phyloP scores from a whole-genome alignment of 2,888 invertebrate genomes.

The Herminia tarsipennalis region DNA sequence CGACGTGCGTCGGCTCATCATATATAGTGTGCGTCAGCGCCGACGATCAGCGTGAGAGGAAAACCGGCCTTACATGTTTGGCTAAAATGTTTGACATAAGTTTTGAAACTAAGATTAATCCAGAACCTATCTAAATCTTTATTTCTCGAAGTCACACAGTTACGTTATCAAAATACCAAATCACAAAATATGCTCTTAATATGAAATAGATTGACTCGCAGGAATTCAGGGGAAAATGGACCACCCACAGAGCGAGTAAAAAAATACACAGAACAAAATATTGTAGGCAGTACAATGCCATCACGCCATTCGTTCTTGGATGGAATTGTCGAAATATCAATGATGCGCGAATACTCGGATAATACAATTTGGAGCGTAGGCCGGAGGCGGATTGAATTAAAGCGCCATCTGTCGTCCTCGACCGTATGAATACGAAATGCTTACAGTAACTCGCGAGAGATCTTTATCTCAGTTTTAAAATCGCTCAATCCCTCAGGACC shows the following conservation, averaged over 20 bases:
- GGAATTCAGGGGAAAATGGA: slow-evolving; percentile 43
- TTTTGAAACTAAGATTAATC: no score
- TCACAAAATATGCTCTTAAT: neutral
- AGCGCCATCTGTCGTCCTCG: slow-evolving; percentile 82
- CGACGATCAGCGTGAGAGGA: no score
- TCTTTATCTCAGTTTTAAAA: slow-evolving; percentile 85
- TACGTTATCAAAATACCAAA: neutral
- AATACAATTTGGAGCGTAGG: slow-evolving; percentile 83
- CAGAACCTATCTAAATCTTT: no score
- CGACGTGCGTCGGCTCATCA: no score
- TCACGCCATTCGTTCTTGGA: slow-evolving; percentile 59
- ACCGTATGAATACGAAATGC: slow-evolving; percentile 83
- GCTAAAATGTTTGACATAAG: no score
- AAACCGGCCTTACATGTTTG: no score
- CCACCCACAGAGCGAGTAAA: slow-evolving; percentile 42
- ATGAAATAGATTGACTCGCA: slow-evolving; percentile 9
- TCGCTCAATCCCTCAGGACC: slow-evolving; percentile 78
- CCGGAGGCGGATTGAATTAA: slow-evolving; percentile 84
- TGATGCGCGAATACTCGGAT: slow-evolving; percentile 83
- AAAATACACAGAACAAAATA: slow-evolving; percentile 36
- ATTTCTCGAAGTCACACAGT: neutral
- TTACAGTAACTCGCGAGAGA: slow-evolving; percentile 75
- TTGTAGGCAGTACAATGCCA: slow-evolving; percentile 48
- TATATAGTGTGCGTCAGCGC: no score
- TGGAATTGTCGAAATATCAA: slow-evolving; percentile 83